These are phyloP conservation scores for Oryzias woworae DNA, from an alignment of 2,113 vertebrate genomes.

Conservation along the genomic window DNA sequence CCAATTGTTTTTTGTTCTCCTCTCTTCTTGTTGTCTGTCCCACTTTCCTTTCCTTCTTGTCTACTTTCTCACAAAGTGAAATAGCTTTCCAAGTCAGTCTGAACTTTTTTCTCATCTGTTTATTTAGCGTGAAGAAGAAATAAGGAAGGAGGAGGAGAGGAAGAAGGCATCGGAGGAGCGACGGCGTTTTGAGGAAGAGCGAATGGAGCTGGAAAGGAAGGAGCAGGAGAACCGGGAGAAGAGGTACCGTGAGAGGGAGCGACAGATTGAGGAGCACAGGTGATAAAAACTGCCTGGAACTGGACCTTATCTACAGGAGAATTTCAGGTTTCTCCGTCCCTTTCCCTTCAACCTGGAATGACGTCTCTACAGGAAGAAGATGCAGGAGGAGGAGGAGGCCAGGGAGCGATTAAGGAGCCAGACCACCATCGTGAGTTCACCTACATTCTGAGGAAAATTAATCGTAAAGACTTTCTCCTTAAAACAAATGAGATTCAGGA, in stretches of 20 bases:
- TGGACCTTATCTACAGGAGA: too few relatives aligned
- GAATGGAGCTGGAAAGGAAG: constrained; percentile 93
- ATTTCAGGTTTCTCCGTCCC: too few relatives aligned
- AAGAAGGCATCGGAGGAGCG: constrained; percentile 89
- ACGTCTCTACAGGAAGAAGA: constrained; percentile 82
- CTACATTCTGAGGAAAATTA: too few relatives aligned
- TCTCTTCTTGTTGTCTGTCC: too few relatives aligned
- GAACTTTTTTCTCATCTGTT: not conserved
- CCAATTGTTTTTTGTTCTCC: too few relatives aligned
- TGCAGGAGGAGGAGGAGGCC: constrained; percentile 92
- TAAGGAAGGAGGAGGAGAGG: constrained; percentile 92
- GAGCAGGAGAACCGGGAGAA: constrained; percentile 94
- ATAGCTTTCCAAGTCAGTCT: too few relatives aligned
- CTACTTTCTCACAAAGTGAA: too few relatives aligned
- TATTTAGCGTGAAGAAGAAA: constrained; percentile 90
- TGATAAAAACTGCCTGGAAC: constrained; percentile 25
- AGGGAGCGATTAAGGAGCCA: constrained; percentile 83
- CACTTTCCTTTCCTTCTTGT: too few relatives aligned
- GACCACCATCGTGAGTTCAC: constrained; percentile 82
- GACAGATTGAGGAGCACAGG: constrained; percentile 96
- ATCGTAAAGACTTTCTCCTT: too few relatives aligned
- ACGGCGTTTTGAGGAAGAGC: constrained; percentile 91
- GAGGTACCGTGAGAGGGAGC: constrained; percentile 89
- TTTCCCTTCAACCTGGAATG: too few relatives aligned
- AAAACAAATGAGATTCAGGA: too few relatives aligned